Conservation (phyloP, 2,113 vertebrate species). For the Hippocampus zosterae region DNA sequence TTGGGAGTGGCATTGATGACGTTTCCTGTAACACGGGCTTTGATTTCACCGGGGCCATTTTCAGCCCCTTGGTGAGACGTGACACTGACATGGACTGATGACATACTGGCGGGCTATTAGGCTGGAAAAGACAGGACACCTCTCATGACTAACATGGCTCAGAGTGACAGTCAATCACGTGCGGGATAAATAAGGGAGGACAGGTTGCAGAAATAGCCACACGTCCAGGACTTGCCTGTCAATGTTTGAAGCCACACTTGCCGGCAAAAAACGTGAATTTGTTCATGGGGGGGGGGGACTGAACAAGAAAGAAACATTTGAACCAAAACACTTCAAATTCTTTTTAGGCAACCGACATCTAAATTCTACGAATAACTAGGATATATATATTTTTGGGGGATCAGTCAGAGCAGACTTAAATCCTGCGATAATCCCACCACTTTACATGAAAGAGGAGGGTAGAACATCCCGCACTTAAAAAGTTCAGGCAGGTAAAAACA, state of each 20-base stretch:
- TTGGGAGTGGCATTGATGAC: slow-evolving; percentile 65
- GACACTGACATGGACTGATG: slow-evolving; percentile 58
- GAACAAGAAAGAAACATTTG: neutral
- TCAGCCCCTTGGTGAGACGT: slow-evolving; percentile 56
- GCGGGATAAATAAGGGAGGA: slow-evolving; percentile 38
- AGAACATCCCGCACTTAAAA: slow-evolving; percentile 22
- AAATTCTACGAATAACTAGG: slow-evolving; percentile 18
- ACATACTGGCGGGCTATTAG: slow-evolving; percentile 69
- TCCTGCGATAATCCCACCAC: slow-evolving; percentile 55
- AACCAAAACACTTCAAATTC: too few relatives aligned
- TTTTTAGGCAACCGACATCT: neutral
- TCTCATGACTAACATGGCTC: slow-evolving; percentile 31
- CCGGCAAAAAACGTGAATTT: neutral
- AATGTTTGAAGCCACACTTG: neutral
- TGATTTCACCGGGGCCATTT: slow-evolving; percentile 68
- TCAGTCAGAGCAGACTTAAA: slow-evolving; percentile 36
- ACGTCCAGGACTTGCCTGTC: neutral
- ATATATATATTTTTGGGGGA: slow-evolving; percentile 4
- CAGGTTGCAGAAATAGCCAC: slow-evolving; percentile 23
- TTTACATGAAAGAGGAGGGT: slow-evolving; percentile 48
- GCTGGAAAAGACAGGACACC: slow-evolving; percentile 68
- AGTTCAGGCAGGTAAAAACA: slow-evolving; percentile 26
- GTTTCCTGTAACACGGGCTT: slow-evolving; percentile 69
- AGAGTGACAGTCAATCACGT: slow-evolving; percentile 39
- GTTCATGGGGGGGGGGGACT: neutral